Evolutionary conservation across 1,140 invertebrate genomes (phyloP), one percentile per base, ranked within the genome.

Genomic region (Euura lappo): DNA sequence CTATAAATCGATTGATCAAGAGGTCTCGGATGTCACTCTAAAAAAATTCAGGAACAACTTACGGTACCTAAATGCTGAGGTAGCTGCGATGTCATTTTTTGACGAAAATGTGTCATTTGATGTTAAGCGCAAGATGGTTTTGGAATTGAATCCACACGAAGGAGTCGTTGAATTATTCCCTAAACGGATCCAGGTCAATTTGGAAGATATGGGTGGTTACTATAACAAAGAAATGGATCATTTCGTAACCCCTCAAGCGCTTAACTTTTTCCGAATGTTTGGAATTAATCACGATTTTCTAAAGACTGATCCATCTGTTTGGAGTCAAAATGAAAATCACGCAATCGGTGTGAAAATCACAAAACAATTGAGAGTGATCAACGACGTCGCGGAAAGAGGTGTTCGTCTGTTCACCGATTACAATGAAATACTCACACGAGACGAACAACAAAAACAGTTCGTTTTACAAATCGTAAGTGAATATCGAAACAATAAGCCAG

Each of bases 21-120:
- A 72, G 67, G 65, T 80, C 72, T 75, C 77, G 45, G 28, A 78
- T 70, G 68, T 71, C 65, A 74, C 73, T 66, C 65, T 79, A 44
- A 72, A 76, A 5, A 80, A 78, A 72, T 75, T 80, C 7, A 75
- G 67, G 44, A 79, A 76, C 28, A 75, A 80, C 73, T 64, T 80
- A 8, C 79, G 76, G 76, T 78, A 79, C 74, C 74, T 80, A 7
- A 68, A 42, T 72, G 2, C 8, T 65, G 71, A 74, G 66, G 44
- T 69, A 45, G 72, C 60, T 70, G 74, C 78, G 51, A 66, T 79
- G 44, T 72, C 75, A 8, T 78, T 79, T 74, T 78, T 80, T 13
- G 74, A 76, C 71, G 68, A 76, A 43, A 75, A 73, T 69, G 60
- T 80, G 47, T 74, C 75, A 28, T 65, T 72, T n/a, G 72, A 73